Conservation (phyloP, 2,113 vertebrate species). For the Seriola aureovittata region DNA sequence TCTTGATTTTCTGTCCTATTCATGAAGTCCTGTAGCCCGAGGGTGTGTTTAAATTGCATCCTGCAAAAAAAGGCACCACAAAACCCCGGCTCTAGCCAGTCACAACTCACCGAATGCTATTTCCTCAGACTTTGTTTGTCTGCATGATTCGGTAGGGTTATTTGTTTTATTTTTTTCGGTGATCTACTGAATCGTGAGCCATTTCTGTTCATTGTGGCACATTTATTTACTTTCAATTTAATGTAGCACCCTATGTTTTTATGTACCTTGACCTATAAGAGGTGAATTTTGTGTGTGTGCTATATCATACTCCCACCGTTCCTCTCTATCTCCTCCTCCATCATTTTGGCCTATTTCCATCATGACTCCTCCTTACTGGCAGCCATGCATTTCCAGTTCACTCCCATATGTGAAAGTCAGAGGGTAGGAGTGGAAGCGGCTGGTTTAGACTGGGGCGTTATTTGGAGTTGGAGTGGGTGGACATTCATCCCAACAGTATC, state of each 20-base stretch:
- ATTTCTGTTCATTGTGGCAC: constrained; percentile 43
- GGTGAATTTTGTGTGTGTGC: constrained; percentile 34
- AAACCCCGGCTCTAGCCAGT: constrained; percentile 76
- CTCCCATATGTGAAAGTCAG: constrained; percentile 82
- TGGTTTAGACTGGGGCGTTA: constrained; percentile 75
- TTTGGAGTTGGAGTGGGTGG: constrained; percentile 77
- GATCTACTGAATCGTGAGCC: constrained; percentile 56
- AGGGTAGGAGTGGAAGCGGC: constrained; percentile 72
- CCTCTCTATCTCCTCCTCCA: constrained; percentile 68
- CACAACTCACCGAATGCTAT: constrained; percentile 74
- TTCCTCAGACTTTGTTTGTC: constrained; percentile 74
- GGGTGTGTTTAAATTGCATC: constrained; percentile 87
- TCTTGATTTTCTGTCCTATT: constrained; percentile 84
- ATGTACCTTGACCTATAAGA: constrained; percentile 51
- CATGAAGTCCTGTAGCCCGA: constrained; percentile 80
- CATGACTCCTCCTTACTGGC: constrained; percentile 77
- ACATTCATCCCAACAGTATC: constrained; percentile 59
- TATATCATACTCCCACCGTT: constrained; percentile 57
- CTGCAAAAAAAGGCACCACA: constrained; percentile 74
- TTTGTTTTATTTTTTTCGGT: constrained; percentile 28
- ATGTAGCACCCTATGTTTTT: constrained; percentile 36
- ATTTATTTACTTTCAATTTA: constrained; percentile 54
- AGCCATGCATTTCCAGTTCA: constrained; percentile 74
- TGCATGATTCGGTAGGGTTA: constrained; percentile 59
- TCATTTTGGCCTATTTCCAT: constrained; percentile 82